Evolutionary conservation across 2,113 vertebrate species (phyloP), one percentile per base, ranked within the genome.

Genomic region (Amazona vittata): DNA sequence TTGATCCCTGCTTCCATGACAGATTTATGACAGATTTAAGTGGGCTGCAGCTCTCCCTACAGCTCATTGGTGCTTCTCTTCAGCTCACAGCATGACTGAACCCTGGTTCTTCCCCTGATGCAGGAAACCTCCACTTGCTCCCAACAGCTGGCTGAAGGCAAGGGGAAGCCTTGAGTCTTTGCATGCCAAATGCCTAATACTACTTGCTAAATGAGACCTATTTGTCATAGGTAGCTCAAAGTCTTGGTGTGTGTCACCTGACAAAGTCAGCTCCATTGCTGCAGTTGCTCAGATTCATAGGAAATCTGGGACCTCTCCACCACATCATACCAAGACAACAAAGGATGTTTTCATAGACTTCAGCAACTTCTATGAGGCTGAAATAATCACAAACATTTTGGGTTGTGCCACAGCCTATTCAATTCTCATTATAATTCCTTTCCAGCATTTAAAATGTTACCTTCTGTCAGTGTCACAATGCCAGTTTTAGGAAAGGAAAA

Each of bases 161-260:
- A 87, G 35, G 29, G 53, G 81, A 90, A 65, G 20, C 14, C 63
- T 57, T 57, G 59, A 31, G 7, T 69, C 65, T 94, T 94, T 26
- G 37, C 75, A 80, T 79, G 90, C 68, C 80, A 53, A 90, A 69
- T 49, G 46, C 92, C 92, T 93, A 93, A 82, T 85, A 31, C 83
- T 68, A 22, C 75, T 70, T 55, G 77, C 65, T 95, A 95, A 95
- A 86, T 44, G 31, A 83, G 25, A 93, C 62, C 37, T 80, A 35
- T 50, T 87, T 90, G 96, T 98, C 76, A 95, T 57, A 90, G 67
- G 79, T 93, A 73, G 71, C 95, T 96, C 94, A 86, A 95, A 96
- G 96, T 59, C 93, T 97, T 98, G 98, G 84, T 94, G 64, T 90
- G 94, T 97, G 95, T 98, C 98, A 97, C 91, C 94, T 97, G 92